Evolutionary conservation across 1,140 invertebrate genomes (phyloP).

Genomic region (Drosophila sproati): DNA sequence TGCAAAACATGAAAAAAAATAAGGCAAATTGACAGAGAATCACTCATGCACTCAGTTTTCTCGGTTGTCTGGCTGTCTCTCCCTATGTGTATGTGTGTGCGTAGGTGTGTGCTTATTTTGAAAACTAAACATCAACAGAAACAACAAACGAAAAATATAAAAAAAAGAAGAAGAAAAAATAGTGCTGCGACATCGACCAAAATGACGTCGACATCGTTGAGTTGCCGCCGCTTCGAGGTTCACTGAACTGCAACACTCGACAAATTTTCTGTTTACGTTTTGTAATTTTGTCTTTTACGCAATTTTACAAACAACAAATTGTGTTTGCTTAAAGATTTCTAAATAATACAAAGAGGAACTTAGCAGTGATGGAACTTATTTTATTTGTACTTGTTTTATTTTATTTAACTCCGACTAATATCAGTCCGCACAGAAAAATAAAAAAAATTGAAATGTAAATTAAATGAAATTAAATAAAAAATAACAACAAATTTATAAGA

Average conservation of each 20-base stretch:
- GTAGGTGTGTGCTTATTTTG: slow-evolving; percentile 68
- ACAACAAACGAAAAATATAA: neutral
- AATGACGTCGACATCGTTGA: slow-evolving; percentile 51
- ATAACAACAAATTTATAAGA: too few relatives aligned
- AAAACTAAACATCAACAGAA: slow-evolving; percentile 54
- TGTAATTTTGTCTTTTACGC: slow-evolving; percentile 27
- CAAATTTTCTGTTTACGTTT: slow-evolving; percentile 61
- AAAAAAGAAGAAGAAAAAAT: neutral
- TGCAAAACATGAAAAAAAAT: neutral
- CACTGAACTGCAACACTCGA: slow-evolving; percentile 62
- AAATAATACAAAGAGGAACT: neutral
- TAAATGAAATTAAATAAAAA: too few relatives aligned
- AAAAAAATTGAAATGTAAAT: too few relatives aligned
- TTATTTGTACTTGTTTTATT: neutral
- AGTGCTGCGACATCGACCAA: slow-evolving; percentile 43
- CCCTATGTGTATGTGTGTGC: slow-evolving; percentile 10
- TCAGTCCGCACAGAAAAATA: too few relatives aligned
- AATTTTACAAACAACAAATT: slow-evolving; percentile 30
- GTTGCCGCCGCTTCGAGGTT: slow-evolving; percentile 37
- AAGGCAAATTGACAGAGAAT: slow-evolving; percentile 42
- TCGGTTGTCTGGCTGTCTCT: neutral
- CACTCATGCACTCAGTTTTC: slow-evolving; percentile 59
- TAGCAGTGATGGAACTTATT: neutral
- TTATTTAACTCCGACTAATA: too few relatives aligned
- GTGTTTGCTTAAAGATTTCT: slow-evolving; percentile 15